Evolutionary conservation across 2,797 vertebrate species (phyloP).

Genomic region (Sternotherus odoratus): DNA sequence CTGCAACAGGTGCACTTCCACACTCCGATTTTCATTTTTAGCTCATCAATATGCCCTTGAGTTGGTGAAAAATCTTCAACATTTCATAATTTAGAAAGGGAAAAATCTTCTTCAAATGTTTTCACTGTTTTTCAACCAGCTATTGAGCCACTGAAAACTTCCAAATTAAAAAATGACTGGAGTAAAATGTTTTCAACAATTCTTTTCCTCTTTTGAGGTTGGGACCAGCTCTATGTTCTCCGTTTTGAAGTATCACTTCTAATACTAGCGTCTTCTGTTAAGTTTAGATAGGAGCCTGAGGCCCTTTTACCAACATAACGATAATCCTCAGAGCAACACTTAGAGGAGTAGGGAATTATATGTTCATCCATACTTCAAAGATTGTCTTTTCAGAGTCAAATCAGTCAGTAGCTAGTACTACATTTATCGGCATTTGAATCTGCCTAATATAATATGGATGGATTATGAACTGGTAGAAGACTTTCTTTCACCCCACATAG

Average conservation of each 20-base stretch:
- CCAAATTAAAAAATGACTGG: not conserved
- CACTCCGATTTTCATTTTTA: not conserved
- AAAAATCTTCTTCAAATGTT: not conserved
- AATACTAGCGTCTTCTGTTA: not conserved
- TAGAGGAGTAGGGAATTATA: not conserved
- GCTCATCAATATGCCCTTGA: not conserved
- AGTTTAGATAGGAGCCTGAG: not conserved
- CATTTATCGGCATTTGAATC: not conserved
- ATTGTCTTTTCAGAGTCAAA: not conserved
- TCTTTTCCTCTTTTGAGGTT: not conserved
- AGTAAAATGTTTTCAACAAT: not conserved
- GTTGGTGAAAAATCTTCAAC: not conserved
- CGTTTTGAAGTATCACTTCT: not conserved
- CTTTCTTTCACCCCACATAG: not conserved
- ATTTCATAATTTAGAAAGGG: not conserved
- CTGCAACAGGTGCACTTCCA: not conserved
- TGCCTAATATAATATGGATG: not conserved
- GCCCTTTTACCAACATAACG: not conserved
- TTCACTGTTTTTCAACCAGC: not conserved
- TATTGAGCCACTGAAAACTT: not conserved
- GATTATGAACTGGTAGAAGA: not conserved
- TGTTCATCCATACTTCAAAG: not conserved
- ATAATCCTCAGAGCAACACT: not conserved
- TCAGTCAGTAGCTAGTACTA: not conserved
- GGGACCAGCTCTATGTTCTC: not conserved